These are phyloP conservation scores for Eupithecia insigniata DNA, from an alignment of 2,888 invertebrate genomes.

Conservation along the genomic window DNA sequence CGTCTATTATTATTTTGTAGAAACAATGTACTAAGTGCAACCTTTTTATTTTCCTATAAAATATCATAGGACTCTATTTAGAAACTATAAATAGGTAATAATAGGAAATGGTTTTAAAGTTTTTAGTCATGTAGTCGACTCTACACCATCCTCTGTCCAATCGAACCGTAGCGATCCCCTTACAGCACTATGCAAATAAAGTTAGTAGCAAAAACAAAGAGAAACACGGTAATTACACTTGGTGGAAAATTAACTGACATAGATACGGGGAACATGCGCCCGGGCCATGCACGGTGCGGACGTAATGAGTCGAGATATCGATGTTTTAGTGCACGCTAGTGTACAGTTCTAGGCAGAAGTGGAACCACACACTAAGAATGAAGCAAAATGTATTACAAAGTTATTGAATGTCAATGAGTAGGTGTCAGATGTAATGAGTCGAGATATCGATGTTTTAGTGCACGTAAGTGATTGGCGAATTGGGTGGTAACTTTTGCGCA, in stretches of 20 bases:
- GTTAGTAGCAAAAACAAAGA: slow-evolving; percentile 83
- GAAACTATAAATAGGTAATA: no score
- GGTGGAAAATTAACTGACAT: slow-evolving; percentile 82
- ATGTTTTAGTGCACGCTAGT: slow-evolving; percentile 66
- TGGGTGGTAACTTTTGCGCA: no score
- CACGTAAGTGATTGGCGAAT: no score
- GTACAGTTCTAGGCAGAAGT: slow-evolving; percentile 46
- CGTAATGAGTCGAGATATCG: slow-evolving; percentile 78
- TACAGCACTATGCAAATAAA: slow-evolving; percentile 81
- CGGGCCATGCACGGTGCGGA: slow-evolving; percentile 59
- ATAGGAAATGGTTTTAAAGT: background rate
- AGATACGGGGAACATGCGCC: slow-evolving; percentile 75
- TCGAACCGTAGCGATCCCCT: slow-evolving; percentile 64
- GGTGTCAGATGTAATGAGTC: slow-evolving; percentile 68
- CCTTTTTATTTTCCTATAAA: no score
- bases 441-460: slow-evolving; percentile 68
- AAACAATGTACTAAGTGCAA: no score
- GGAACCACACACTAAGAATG: slow-evolving; percentile 22
- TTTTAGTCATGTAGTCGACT: slow-evolving; percentile 45
- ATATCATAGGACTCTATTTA: no score
- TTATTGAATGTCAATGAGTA: slow-evolving; percentile 3
- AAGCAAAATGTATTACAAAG: background rate
- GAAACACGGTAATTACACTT: slow-evolving; percentile 81
- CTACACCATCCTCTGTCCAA: slow-evolving; percentile 50
- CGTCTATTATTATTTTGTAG: no score